phyloP scores from a whole-genome alignment of 2,888 invertebrate species.

The Drosophila koepferae region DNA sequence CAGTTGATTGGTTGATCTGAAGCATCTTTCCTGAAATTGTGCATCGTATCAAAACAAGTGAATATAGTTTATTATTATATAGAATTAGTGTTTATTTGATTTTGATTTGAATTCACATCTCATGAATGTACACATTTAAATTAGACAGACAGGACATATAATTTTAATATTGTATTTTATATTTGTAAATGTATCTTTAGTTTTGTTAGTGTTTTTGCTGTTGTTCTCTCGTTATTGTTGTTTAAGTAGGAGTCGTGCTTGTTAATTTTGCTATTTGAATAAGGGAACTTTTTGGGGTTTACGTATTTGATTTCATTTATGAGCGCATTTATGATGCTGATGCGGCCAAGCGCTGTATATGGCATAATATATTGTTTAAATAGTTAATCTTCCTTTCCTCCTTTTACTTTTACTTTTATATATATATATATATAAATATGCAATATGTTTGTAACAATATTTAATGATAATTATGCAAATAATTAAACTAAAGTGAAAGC shows the following conservation, averaged over 20 bases:
- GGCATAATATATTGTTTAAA: slow-evolving; percentile 69
- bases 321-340: slow-evolving; percentile 44
- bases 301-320: slow-evolving; percentile 62
- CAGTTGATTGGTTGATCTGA: too few relatives aligned
- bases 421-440: slow-evolving; percentile 65
- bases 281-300: slow-evolving; percentile 31
- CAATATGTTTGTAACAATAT: slow-evolving; percentile 77
- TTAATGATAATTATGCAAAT: slow-evolving; percentile 74
- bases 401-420: neutral
- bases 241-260: slow-evolving; percentile 31
- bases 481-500: slow-evolving; percentile 80
- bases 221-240: slow-evolving; percentile 30
- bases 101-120: slow-evolving; percentile 74
- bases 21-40: neutral
- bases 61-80: slow-evolving; percentile 25
- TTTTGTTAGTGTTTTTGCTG: slow-evolving; percentile 52
- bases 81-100: slow-evolving; percentile 57
- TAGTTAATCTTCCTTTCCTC: slow-evolving; percentile 27
- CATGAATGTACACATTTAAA: slow-evolving; percentile 77
- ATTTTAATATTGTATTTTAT: slow-evolving; percentile 52
- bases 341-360: slow-evolving; percentile 65
- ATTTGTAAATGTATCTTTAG: slow-evolving; percentile 42
- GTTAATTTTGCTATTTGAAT: slow-evolving; percentile 50
- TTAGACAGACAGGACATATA: slow-evolving; percentile 76
- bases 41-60: neutral